Conservation (phyloP, 2,797 vertebrate species). For the Schizothorax lantsangensis region DNA sequence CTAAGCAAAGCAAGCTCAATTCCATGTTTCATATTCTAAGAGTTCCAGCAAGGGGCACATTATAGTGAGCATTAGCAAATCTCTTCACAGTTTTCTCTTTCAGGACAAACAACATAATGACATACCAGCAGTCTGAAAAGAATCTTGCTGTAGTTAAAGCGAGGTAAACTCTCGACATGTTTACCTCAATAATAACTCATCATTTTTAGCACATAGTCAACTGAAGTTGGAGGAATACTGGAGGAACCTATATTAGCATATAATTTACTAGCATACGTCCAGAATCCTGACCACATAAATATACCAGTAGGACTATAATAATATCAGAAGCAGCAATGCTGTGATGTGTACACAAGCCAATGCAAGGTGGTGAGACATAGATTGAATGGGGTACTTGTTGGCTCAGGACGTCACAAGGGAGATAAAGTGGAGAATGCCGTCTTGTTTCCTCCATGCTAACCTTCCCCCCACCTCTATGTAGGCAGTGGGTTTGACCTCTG, state of each 20-base stretch:
- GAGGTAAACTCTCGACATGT: neutral
- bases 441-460: conserved; percentile 55
- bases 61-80: neutral
- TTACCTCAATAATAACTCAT: neutral
- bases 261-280: conserved; percentile 22
- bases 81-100: neutral
- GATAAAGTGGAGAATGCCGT: conserved; percentile 51
- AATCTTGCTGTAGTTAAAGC: neutral
- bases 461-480: conserved; percentile 50
- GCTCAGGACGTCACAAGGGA: conserved; percentile 52
- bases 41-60: neutral
- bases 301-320: conserved; percentile 26
- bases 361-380: conserved; percentile 34
- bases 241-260: conserved; percentile 21
- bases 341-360: conserved; percentile 41
- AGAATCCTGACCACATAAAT: conserved; percentile 27
- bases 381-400: conserved; percentile 57
- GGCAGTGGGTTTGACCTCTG: conserved; percentile 52
- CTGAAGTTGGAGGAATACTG: neutral
- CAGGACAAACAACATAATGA: neutral
- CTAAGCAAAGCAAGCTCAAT: neutral
- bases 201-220: neutral
- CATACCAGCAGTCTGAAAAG: neutral
- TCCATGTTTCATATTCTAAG: neutral
- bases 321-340: conserved; percentile 33